Evolutionary conservation across 2,888 invertebrate species (phyloP).

Genomic region (Sthenelais limicola): DNA sequence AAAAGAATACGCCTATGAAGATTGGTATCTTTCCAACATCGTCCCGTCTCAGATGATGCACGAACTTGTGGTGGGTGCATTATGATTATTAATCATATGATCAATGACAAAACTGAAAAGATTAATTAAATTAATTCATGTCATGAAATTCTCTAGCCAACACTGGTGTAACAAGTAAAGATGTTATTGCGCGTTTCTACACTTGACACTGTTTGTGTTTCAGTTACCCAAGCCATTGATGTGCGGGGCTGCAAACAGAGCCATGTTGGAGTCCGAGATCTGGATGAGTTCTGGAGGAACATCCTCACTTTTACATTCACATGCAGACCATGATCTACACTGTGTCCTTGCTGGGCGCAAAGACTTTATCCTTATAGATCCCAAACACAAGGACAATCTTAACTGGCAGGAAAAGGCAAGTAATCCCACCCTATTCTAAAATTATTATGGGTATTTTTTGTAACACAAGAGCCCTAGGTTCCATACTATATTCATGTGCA

Average conservation of each 20-base stretch:
- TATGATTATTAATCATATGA: too few relatives aligned
- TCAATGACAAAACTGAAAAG: too few relatives aligned
- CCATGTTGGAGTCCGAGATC: slow-evolving; percentile 65
- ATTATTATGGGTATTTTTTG: background rate
- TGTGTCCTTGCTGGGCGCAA: slow-evolving; percentile 71
- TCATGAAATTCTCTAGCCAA: too few relatives aligned
- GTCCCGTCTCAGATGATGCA: slow-evolving; percentile 65
- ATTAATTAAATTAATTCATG: too few relatives aligned
- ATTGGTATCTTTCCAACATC: slow-evolving; percentile 67
- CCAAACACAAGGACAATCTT: slow-evolving; percentile 55
- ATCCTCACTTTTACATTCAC: slow-evolving; percentile 67
- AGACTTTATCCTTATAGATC: slow-evolving; percentile 70
- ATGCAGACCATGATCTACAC: slow-evolving; percentile 70
- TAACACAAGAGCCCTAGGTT: background rate
- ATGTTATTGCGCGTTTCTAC: too few relatives aligned
- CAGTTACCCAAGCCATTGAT: slow-evolving; percentile 64
- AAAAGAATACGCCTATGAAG: slow-evolving; percentile 67
- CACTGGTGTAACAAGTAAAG: too few relatives aligned
- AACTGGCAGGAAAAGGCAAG: slow-evolving; percentile 41
- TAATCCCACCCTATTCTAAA: background rate
- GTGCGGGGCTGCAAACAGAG: slow-evolving; percentile 61
- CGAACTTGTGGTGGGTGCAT: slow-evolving; percentile 65
- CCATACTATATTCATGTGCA: background rate
- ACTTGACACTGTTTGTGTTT: too few relatives aligned
- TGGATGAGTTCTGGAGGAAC: slow-evolving; percentile 72